These are phyloP conservation scores for Caenorhabditis angaria DNA, from an alignment of 2,888 invertebrate genomes.

Conservation along the genomic window DNA sequence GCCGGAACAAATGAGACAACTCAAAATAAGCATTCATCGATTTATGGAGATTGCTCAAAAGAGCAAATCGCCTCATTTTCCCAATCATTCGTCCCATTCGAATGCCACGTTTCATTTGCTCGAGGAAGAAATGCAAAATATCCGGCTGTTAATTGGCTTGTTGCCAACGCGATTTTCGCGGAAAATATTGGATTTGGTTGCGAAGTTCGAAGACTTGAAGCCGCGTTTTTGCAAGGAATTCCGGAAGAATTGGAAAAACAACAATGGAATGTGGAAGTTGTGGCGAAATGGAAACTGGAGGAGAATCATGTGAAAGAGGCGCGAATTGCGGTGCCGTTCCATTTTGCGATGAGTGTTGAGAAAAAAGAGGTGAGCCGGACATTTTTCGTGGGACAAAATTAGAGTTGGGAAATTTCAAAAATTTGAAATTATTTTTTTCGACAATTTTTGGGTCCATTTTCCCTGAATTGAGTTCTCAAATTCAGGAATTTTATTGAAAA, in stretches of 20 bases:
- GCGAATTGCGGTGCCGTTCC: constrained; percentile 32
- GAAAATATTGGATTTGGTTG: constrained; percentile 28
- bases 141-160: constrained; percentile 41
- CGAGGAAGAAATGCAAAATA: neutral
- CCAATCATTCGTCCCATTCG: constrained; percentile 33
- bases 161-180: constrained; percentile 28
- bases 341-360: constrained; percentile 42
- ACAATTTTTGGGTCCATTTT: neutral
- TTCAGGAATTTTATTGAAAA: no score
- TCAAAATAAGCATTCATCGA: constrained; percentile 13
- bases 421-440: neutral
- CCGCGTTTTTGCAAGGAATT: constrained; percentile 11
- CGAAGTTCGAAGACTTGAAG: constrained; percentile 28
- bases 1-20: constrained; percentile 28
- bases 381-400: no score
- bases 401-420: neutral
- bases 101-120: constrained; percentile 29
- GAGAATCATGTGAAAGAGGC: constrained; percentile 6
- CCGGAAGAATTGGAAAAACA: constrained; percentile 28
- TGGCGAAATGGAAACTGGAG: constrained; percentile 34
- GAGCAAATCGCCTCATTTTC: constrained; percentile 24
- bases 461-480: no score
- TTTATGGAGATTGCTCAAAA: constrained; percentile 37
- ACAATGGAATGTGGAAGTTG: constrained; percentile 18
- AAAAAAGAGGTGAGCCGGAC: constrained; percentile 28